These are phyloP conservation scores for Teleogryllus occipitalis DNA, from an alignment of 1,140 invertebrate species.

Conservation along the genomic window DNA sequence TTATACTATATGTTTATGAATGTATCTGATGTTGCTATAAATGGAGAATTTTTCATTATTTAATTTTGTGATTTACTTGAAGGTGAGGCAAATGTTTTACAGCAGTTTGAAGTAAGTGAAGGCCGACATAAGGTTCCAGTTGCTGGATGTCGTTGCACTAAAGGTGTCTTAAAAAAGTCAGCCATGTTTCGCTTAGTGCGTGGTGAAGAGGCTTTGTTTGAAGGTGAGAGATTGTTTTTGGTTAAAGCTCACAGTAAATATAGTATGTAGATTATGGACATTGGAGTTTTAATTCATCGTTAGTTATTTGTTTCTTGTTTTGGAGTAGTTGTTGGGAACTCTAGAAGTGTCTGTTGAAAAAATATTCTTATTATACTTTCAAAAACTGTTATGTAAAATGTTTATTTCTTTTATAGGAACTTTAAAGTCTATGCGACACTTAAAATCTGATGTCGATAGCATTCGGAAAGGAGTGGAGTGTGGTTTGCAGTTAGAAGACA, in stretches of 20 bases:
- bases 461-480: conserved; percentile 83
- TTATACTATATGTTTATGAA: neutral
- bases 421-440: conserved; percentile 72
- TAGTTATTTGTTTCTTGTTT: no score
- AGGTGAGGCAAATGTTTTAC: conserved; percentile 80
- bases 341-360: no score
- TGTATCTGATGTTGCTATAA: neutral
- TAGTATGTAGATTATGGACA: neutral
- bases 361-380: neutral
- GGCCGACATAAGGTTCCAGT: conserved; percentile 74
- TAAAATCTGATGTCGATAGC: conserved; percentile 78
- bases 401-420: conserved; percentile 43
- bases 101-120: conserved; percentile 76
- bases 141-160: conserved; percentile 77
- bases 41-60: neutral
- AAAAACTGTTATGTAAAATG: neutral
- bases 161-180: conserved; percentile 64
- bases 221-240: conserved; percentile 47
- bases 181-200: conserved; percentile 60
- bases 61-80: conserved; percentile 21
- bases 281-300: neutral
- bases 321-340: no score
- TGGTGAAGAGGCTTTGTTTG: conserved; percentile 58
- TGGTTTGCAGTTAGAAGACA: conserved; percentile 67
- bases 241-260: neutral